Evolutionary conservation across 2,797 vertebrate species (phyloP).

Genomic region (Macropus fuliginosus): DNA sequence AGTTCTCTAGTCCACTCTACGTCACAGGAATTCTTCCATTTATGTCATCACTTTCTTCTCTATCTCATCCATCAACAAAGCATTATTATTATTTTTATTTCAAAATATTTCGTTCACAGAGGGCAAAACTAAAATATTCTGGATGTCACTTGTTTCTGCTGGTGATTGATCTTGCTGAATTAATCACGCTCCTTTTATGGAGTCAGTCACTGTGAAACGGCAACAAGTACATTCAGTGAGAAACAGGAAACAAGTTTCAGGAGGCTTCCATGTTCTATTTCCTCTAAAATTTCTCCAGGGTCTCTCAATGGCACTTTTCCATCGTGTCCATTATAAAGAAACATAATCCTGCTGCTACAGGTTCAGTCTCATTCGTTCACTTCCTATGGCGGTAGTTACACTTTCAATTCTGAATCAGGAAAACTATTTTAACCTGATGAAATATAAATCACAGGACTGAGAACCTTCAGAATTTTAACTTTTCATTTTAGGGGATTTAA

Average conservation of each 20-base stretch:
- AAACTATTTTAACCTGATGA: background rate
- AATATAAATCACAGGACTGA: background rate
- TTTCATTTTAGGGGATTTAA: background rate
- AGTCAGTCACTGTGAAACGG: background rate
- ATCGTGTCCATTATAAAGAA: background rate
- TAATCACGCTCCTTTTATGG: background rate
- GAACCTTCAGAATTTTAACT: background rate
- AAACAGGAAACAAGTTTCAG: slow-evolving; percentile 1
- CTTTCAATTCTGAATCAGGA: background rate
- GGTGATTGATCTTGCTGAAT: background rate
- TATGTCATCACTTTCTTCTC: background rate
- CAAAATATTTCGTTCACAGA: background rate
- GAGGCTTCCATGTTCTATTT: slow-evolving; percentile 29
- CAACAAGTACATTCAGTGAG: background rate
- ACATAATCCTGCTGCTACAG: background rate
- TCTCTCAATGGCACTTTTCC: slow-evolving; percentile 28
- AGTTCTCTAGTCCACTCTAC: background rate
- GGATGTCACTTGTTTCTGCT: background rate
- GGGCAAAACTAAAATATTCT: background rate
- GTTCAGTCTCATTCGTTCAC: background rate
- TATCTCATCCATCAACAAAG: background rate
- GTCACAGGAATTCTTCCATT: background rate
- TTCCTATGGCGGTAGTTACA: background rate
- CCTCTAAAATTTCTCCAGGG: slow-evolving; percentile 19
- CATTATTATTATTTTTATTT: background rate